phyloP scores from a whole-genome alignment of 2,113 vertebrate genomes.

The Holacanthus passer region DNA sequence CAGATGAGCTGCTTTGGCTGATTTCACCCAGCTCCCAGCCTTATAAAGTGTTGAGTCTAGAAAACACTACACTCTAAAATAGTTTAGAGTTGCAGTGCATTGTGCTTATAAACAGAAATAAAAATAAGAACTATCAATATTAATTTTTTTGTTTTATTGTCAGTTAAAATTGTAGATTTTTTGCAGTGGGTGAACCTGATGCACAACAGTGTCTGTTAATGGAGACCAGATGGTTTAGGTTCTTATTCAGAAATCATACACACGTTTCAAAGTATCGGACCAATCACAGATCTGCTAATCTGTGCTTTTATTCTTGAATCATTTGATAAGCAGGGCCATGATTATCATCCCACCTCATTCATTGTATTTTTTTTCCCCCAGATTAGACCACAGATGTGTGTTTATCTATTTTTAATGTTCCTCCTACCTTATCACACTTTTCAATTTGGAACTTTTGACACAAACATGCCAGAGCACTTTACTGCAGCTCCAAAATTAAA shows the following conservation, averaged over 20 bases:
- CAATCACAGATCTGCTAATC: conserved; percentile 38
- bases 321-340: conserved; percentile 20
- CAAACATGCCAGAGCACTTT: conserved; percentile 71
- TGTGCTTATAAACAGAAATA: not conserved
- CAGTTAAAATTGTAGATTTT: not conserved
- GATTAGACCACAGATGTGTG: conserved; percentile 63
- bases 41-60: not conserved
- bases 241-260: conserved; percentile 27
- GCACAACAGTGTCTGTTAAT: not conserved
- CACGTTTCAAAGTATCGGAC: conserved; percentile 10
- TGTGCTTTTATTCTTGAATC: conserved; percentile 28
- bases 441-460: conserved; percentile 71
- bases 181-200: not conserved
- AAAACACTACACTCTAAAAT: not conserved
- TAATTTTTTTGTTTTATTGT: too few species aligned
- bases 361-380: conserved; percentile 1
- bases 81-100: not conserved
- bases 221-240: conserved; percentile 3
- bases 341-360: conserved; percentile 36
- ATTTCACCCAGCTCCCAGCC: not conserved
- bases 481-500: conserved; percentile 60
- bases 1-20: not conserved
- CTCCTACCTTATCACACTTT: conserved; percentile 73
- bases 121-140: not conserved
- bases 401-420: conserved; percentile 72